phyloP scores from a whole-genome alignment of 2,113 vertebrate genomes.

The Taurulus bubalis region DNA sequence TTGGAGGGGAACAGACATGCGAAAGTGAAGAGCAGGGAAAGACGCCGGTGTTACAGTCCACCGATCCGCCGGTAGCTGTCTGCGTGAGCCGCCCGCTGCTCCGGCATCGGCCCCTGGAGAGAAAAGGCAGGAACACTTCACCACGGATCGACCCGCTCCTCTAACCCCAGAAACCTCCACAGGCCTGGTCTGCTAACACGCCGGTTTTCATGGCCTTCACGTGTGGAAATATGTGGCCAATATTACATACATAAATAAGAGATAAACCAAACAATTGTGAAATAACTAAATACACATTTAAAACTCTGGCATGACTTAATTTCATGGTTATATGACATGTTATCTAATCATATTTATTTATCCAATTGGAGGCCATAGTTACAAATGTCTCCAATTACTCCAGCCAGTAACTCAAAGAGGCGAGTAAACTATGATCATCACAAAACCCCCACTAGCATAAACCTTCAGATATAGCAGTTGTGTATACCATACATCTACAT shows the following conservation, averaged over 20 bases:
- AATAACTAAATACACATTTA: background rate
- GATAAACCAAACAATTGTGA: background rate
- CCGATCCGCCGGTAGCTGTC: slow-evolving; percentile 94
- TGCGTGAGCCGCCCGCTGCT: slow-evolving; percentile 91
- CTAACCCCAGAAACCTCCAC: slow-evolving; percentile 16
- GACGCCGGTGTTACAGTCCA: slow-evolving; percentile 86
- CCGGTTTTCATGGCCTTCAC: background rate
- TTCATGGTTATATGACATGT: background rate
- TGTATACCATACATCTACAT: background rate
- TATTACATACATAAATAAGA: background rate
- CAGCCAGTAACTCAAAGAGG: background rate
- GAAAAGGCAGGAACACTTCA: slow-evolving; percentile 92
- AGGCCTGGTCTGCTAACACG: background rate
- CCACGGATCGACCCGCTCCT: slow-evolving; percentile 75
- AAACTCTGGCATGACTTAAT: background rate
- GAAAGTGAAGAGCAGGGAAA: slow-evolving; percentile 29
- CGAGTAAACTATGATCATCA: background rate
- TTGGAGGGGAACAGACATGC: slow-evolving; percentile 3
- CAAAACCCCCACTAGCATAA: background rate
- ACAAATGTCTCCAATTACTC: background rate
- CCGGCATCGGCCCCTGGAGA: slow-evolving; percentile 89
- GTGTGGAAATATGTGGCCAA: too few species aligned
- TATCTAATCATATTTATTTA: background rate
- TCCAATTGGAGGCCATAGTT: background rate
- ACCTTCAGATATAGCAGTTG: background rate